Percentiles rank a stretch among this genome's conserved stretches.
Evolutionary conservation across 2,113 vertebrate genomes (phyloP).

Genomic region (Corythornis madagascariensis): DNA sequence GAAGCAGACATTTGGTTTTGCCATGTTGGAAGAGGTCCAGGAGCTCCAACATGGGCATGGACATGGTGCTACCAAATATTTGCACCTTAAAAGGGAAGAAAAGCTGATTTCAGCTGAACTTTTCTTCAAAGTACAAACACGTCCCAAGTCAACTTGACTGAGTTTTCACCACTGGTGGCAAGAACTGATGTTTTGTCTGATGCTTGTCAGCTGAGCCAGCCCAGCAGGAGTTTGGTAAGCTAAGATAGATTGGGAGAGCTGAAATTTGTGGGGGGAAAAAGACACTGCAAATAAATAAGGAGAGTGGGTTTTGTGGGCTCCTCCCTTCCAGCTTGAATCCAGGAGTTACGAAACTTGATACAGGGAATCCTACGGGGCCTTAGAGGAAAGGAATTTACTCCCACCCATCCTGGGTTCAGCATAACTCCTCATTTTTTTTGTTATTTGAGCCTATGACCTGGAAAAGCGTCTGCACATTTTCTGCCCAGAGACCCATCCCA

Average conservation of each 20-base stretch:
- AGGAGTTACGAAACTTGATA: conserved; percentile 50
- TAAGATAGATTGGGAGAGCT: not conserved
- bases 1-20: fast-evolving
- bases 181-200: not conserved
- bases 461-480: conserved; percentile 21
- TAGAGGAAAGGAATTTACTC: conserved; percentile 62
- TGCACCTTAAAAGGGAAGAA: not conserved
- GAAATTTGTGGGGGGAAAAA: not conserved
- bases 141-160: not conserved
- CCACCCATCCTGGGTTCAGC: conserved; percentile 61
- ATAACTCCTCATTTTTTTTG: conserved; percentile 45
- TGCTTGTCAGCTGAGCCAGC: not conserved
- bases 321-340: conserved; percentile 38
- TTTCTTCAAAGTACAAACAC: not conserved
- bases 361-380: conserved; percentile 39
- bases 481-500: conserved; percentile 2
- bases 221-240: not conserved
- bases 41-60: not conserved
- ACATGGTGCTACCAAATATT: not conserved
- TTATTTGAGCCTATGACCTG: conserved; percentile 29
- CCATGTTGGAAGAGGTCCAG: not conserved
- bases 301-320: conserved; percentile 1
- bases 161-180: not conserved
- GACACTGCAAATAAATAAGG: conserved; percentile 2
- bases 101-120: not conserved